These are phyloP conservation scores for Argyra leucocephala DNA, from an alignment of 2,888 invertebrate species.

Conservation along the genomic window DNA sequence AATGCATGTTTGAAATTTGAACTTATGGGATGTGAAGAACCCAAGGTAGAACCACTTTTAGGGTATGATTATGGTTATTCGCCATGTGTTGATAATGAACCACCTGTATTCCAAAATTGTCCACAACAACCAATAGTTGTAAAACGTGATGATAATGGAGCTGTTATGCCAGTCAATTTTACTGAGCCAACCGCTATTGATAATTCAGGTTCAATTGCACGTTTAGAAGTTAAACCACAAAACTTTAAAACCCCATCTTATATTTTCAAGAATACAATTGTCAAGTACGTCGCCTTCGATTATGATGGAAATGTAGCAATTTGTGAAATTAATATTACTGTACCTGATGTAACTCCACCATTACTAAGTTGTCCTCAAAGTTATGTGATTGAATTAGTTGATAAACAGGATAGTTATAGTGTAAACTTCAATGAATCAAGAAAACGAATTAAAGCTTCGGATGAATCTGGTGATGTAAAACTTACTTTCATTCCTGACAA, in stretches of 20 bases:
- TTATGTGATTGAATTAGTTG: slow-evolving; percentile 84
- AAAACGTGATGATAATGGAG: slow-evolving; percentile 77
- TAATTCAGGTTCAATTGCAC: slow-evolving; percentile 88
- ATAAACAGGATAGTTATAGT: slow-evolving; percentile 78
- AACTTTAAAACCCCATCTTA: slow-evolving; percentile 81
- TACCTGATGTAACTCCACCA: slow-evolving; percentile 86
- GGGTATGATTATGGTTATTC: slow-evolving; percentile 91
- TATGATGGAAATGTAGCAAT: slow-evolving; percentile 96
- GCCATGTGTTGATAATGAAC: slow-evolving; percentile 90
- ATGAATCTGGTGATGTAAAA: slow-evolving; percentile 78
- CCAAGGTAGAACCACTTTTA: slow-evolving; percentile 67
- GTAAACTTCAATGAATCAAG: slow-evolving; percentile 88
- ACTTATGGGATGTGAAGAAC: slow-evolving; percentile 90
- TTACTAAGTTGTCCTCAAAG: slow-evolving; percentile 85
- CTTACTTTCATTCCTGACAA: slow-evolving; percentile 74
- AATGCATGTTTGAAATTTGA: slow-evolving; percentile 94
- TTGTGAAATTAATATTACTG: slow-evolving; percentile 91
- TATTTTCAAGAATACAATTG: slow-evolving; percentile 82
- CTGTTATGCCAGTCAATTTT: slow-evolving; percentile 82
- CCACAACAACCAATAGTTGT: slow-evolving; percentile 87
- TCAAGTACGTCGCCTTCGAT: slow-evolving; percentile 93
- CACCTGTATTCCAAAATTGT: slow-evolving; percentile 92
- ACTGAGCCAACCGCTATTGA: slow-evolving; percentile 90
- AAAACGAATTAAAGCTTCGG: slow-evolving; percentile 72
- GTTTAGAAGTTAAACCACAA: slow-evolving; percentile 83